A percentile compares a stretch with the other conserved stretches of the same genome.
These are phyloP conservation scores for Sarcophaga caerulescens DNA, from an alignment of 2,888 invertebrate genomes.

Conservation along the genomic window DNA sequence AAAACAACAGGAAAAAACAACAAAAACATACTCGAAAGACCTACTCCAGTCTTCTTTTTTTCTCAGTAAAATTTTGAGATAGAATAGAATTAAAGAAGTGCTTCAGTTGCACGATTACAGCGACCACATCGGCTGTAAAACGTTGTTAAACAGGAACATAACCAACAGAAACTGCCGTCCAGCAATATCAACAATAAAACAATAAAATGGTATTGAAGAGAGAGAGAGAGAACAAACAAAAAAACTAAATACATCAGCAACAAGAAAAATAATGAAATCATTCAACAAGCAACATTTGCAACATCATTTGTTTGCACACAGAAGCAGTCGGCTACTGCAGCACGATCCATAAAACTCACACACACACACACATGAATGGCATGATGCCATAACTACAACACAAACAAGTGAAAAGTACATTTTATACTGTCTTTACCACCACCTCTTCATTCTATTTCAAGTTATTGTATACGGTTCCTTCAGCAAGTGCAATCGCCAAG, in stretches of 20 bases:
- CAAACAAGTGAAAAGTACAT: background rate
- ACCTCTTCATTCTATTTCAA: background rate
- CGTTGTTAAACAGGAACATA: slow-evolving; percentile 53
- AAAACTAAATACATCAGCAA: background rate
- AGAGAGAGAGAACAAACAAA: no score
- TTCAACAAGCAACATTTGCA: slow-evolving; percentile 49
- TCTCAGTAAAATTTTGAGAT: slow-evolving; percentile 19
- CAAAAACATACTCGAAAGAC: slow-evolving; percentile 16
- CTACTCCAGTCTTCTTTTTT: background rate
- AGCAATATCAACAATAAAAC: slow-evolving; percentile 35
- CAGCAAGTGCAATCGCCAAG: no score
- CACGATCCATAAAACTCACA: slow-evolving; percentile 33
- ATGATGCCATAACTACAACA: slow-evolving; percentile 46
- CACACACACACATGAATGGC: slow-evolving; percentile 18
- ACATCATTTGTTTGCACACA: slow-evolving; percentile 61
- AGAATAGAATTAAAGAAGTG: slow-evolving; percentile 52
- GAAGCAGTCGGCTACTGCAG: slow-evolving; percentile 60
- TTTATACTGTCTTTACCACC: background rate
- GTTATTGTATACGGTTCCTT: no score
- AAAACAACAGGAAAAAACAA: background rate
- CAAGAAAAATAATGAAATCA: slow-evolving; percentile 30
- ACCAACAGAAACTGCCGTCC: slow-evolving; percentile 47
- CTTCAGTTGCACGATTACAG: slow-evolving; percentile 43
- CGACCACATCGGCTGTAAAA: slow-evolving; percentile 32
- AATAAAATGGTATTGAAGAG: background rate